A percentile compares a stretch with the other conserved stretches of the same genome.
Conservation (phyloP, 2,113 vertebrate genomes). For the Corythornis vintsioides region DNA sequence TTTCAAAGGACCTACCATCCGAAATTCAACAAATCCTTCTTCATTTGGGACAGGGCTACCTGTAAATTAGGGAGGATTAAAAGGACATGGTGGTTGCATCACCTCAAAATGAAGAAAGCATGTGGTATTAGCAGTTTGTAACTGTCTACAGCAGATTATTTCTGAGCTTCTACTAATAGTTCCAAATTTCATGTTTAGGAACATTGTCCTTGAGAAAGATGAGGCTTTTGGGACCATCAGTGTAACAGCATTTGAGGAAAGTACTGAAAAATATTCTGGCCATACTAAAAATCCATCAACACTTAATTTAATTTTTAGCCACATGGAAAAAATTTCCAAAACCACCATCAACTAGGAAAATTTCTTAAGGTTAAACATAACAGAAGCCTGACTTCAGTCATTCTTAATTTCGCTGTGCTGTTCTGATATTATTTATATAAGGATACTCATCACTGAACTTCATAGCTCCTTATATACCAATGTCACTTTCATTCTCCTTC, state of each 20-base stretch:
- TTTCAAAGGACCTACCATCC: constrained; percentile 85
- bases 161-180: neutral
- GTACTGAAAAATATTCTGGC: neutral
- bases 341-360: neutral
- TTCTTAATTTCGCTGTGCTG: neutral
- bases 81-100: neutral
- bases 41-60: constrained; percentile 87
- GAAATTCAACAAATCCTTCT: constrained; percentile 89
- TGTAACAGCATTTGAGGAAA: neutral
- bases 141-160: neutral
- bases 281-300: neutral
- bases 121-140: neutral
- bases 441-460: neutral
- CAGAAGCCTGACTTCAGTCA: neutral
- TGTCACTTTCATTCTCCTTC: neutral
- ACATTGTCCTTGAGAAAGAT: neutral
- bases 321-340: neutral
- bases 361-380: neutral
- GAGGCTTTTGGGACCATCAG: neutral
- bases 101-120: neutral
- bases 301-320: neutral
- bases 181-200: neutral
- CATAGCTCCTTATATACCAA: neutral
- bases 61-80: constrained; percentile 56
- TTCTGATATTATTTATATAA: neutral